phyloP scores from a whole-genome alignment of 2,113 vertebrate species.

The Catharus fuscescens region DNA sequence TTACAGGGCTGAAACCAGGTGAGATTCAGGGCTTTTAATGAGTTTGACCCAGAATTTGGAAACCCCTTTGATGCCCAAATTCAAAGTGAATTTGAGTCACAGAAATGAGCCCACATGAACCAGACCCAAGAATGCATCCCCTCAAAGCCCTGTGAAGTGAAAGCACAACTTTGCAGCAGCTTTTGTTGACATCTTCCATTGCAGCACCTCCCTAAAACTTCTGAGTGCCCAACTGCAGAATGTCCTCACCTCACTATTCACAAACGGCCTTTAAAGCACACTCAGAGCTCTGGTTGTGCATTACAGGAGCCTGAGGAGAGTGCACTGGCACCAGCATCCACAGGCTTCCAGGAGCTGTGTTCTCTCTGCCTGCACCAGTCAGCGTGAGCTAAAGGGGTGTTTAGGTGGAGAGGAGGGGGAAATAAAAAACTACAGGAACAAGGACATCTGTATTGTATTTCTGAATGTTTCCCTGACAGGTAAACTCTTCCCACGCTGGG shows the following conservation, averaged over 20 bases:
- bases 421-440: rapidly evolving
- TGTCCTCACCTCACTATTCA: neutral
- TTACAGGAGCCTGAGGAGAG: neutral
- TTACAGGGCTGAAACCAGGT: conserved; percentile 29
- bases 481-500: neutral
- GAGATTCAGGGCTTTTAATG: neutral
- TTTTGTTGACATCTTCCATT: neutral
- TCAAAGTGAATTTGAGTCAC: conserved; percentile 16
- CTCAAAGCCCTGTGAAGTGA: neutral
- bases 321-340: neutral
- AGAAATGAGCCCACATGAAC: conserved; percentile 12
- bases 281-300: neutral
- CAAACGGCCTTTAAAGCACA: neutral
- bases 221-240: neutral
- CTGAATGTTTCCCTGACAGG: neutral
- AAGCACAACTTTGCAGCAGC: neutral
- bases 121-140: conserved; percentile 17
- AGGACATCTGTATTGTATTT: neutral
- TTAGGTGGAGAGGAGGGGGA: neutral
- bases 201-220: neutral
- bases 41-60: conserved; percentile 22
- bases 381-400: neutral
- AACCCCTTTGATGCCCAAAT: conserved; percentile 41
- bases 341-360: neutral
- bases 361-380: neutral